A percentile compares a stretch with the other conserved stretches of the same genome.
Conservation (phyloP, 53 echinoderm and acorn worm genomes). For the Patiria pectinifera region DNA sequence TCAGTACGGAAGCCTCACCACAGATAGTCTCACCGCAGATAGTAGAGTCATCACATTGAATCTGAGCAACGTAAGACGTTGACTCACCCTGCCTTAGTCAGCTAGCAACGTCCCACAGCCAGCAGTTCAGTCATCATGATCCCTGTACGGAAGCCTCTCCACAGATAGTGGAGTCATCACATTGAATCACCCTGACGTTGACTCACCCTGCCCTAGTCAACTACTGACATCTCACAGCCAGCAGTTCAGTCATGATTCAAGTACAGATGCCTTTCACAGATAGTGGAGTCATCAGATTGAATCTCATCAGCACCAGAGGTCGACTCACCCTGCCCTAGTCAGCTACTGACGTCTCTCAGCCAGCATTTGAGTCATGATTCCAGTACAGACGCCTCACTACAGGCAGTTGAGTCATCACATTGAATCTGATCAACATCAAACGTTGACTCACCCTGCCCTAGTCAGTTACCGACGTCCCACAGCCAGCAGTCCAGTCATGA, state of each 20-base stretch:
- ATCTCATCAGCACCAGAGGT: background rate
- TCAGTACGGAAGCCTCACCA: no score
- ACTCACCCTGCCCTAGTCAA: background rate
- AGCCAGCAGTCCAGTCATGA: background rate
- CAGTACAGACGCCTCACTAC: constrained; percentile 40
- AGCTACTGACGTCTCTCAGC: background rate
- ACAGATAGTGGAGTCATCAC: constrained; percentile 10
- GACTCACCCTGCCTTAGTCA: background rate
- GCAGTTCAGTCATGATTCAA: background rate
- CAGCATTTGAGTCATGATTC: constrained; percentile 18
- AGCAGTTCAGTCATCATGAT: background rate
- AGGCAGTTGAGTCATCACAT: background rate
- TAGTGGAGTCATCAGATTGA: constrained; percentile 1
- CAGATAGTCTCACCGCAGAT: no score
- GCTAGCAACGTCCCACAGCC: background rate
- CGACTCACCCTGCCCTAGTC: background rate
- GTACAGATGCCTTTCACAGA: constrained; percentile 34
- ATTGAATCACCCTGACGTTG: background rate
- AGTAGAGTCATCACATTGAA: no score
- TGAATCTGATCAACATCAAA: background rate
- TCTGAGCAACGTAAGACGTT: no score
- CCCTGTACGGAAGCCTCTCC: constrained; percentile 36
- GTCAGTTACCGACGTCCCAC: no score
- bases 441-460: no score
- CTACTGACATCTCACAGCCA: background rate